A percentile compares a stretch with the other conserved stretches of the same genome.
Conservation (phyloP, 2,113 vertebrate genomes). For the Mohoua ochrocephala region DNA sequence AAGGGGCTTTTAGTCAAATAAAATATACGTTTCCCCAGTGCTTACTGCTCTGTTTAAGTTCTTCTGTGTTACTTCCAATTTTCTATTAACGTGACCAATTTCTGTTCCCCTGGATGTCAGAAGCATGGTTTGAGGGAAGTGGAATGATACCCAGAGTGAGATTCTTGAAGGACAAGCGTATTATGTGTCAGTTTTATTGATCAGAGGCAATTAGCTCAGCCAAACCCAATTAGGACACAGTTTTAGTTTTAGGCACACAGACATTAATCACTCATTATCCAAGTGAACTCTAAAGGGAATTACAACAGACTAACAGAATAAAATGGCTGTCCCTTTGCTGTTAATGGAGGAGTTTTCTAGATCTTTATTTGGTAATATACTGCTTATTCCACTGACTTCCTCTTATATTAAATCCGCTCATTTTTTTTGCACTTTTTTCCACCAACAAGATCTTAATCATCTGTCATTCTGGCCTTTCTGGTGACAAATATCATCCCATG, state of each 20-base stretch:
- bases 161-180: background rate
- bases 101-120: background rate
- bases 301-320: background rate
- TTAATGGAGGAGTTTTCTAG: background rate
- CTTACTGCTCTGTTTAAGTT: background rate
- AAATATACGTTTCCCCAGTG: background rate
- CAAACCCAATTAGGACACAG: conserved; percentile 32
- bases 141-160: background rate
- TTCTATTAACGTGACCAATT: background rate
- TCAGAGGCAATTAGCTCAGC: conserved; percentile 39
- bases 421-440: background rate
- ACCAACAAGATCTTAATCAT: background rate
- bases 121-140: background rate
- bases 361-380: background rate
- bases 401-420: background rate
- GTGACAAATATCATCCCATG: background rate
- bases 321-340: conserved; percentile 9
- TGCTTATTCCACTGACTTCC: background rate
- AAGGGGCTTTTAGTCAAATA: background rate
- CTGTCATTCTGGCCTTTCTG: conserved; percentile 4
- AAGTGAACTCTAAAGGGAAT: conserved; percentile 19
- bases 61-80: background rate
- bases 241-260: conserved; percentile 40
- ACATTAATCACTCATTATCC: conserved; percentile 43
- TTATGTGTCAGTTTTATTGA: conserved; percentile 32